Percentiles rank a stretch among this genome's conserved stretches.
These are phyloP conservation scores for Sigmodon hispidus DNA, from an alignment of 2,113 vertebrate genomes.

Conservation along the genomic window DNA sequence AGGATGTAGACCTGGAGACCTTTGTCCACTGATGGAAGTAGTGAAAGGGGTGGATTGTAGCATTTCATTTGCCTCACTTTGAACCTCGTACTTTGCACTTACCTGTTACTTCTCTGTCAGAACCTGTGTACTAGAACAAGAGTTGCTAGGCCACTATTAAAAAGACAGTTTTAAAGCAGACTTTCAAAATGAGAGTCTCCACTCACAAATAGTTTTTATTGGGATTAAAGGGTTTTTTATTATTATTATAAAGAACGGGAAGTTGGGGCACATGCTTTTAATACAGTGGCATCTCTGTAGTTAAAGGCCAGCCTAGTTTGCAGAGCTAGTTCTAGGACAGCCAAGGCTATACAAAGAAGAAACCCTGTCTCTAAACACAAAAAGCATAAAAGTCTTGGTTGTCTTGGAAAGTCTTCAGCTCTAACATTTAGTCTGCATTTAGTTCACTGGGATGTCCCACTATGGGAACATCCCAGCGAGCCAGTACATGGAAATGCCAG, in stretches of 20 bases:
- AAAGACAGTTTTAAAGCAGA: not conserved
- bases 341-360: not conserved
- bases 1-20: not conserved
- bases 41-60: not conserved
- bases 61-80: not conserved
- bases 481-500: not conserved
- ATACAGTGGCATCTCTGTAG: not conserved
- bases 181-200: not conserved
- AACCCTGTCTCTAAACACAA: not conserved
- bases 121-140: not conserved
- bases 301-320: not conserved
- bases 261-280: not conserved
- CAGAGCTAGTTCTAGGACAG: not conserved
- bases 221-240: not conserved
- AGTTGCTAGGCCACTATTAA: not conserved
- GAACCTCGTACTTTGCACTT: not conserved
- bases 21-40: not conserved
- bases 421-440: not conserved
- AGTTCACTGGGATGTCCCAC: too few species aligned
- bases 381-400: not conserved
- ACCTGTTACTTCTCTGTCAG: not conserved
- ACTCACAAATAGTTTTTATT: not conserved
- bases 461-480: not conserved
- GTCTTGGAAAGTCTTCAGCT: not conserved
- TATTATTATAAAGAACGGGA: not conserved